These are phyloP conservation scores for Mesaphorura yosii DNA, from an alignment of 1,140 invertebrate genomes.

Conservation along the genomic window DNA sequence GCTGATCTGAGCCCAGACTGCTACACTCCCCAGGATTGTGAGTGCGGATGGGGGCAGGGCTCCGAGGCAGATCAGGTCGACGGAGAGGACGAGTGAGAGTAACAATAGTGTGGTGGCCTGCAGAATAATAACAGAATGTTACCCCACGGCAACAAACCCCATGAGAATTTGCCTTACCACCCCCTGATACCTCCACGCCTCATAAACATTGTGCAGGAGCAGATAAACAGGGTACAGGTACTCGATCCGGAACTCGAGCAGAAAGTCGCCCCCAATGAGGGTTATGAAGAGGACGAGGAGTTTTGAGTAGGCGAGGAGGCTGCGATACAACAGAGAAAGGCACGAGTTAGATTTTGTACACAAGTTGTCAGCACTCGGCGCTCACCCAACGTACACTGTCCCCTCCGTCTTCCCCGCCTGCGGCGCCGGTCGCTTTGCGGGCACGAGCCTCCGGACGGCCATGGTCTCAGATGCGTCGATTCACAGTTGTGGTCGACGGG, in stretches of 20 bases:
- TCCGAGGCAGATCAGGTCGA: conserved; percentile 97
- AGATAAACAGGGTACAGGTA: conserved; percentile 99
- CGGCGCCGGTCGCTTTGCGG: too few species aligned
- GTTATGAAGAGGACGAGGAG: conserved; percentile 90
- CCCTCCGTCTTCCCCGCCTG: too few species aligned
- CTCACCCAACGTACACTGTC: too few species aligned
- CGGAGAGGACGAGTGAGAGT: conserved; percentile 93
- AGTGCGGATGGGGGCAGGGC: conserved; percentile 77
- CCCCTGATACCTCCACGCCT: conserved; percentile 98
- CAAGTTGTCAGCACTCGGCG: too few species aligned
- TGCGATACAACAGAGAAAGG: too few species aligned
- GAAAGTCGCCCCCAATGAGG: conserved; percentile 90
- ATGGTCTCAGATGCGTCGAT: too few species aligned
- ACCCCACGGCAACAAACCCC: background rate
- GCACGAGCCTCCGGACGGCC: too few species aligned
- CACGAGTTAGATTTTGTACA: too few species aligned
- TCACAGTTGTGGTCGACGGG: too few species aligned
- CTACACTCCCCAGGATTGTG: conserved; percentile 27
- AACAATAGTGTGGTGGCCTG: conserved; percentile 98
- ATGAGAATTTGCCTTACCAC: conserved; percentile 56
- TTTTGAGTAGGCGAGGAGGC: conserved; percentile 88
- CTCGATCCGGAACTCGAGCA: conserved; percentile 97
- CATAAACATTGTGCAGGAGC: conserved; percentile 86
- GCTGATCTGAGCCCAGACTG: conserved; percentile 29
- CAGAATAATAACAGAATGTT: conserved; percentile 36